Conservation (phyloP, 1,140 invertebrate genomes). For the Saccostrea echinata region DNA sequence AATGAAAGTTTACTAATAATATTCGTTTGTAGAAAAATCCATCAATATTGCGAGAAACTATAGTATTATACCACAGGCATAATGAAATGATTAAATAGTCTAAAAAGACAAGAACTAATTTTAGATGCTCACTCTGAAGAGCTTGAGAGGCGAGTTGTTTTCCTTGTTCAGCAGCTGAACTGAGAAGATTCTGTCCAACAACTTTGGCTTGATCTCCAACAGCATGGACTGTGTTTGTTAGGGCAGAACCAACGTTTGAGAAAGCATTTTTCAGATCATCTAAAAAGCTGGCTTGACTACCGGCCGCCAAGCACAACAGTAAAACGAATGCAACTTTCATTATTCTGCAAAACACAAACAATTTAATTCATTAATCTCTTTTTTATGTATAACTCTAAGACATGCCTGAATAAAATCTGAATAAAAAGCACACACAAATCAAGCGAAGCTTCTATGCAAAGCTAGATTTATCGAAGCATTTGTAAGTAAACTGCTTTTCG, state of each 20-base stretch:
- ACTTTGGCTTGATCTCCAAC: constrained; percentile 33
- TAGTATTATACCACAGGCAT: not conserved
- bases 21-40: not conserved
- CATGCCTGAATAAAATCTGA: not conserved
- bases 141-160: not conserved
- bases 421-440: not conserved
- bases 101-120: not conserved
- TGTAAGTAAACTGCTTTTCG: not conserved
- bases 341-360: not conserved
- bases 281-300: constrained; percentile 37
- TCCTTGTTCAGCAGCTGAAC: not conserved
- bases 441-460: not conserved
- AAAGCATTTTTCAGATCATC: constrained; percentile 36
- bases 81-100: not conserved
- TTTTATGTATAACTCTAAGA: not conserved
- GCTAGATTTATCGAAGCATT: not conserved
- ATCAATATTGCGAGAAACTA: not conserved
- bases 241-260: not conserved
- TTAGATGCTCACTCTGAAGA: constrained; percentile 13
- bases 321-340: not conserved
- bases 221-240: not conserved
- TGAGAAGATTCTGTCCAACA: constrained; percentile 8
- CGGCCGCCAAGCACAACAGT: not conserved
- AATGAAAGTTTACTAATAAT: not conserved
- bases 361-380: not conserved